Evolutionary conservation across 2,888 invertebrate species (phyloP).

Genomic region (Drosophila limbata): DNA sequence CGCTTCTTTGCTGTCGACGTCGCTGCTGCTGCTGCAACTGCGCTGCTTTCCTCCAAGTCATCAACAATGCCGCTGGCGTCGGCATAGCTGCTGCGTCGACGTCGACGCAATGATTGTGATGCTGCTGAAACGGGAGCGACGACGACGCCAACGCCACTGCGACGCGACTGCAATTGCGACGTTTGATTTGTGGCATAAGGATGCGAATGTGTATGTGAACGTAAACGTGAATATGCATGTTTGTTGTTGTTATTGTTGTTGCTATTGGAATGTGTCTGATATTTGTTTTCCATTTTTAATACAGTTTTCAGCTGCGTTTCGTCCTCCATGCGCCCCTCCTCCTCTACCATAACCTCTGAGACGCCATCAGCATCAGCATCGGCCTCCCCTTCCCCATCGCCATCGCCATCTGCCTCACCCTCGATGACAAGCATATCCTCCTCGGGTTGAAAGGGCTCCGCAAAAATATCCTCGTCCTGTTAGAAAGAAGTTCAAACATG

Average conservation of each 20-base stretch:
- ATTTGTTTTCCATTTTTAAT: constrained; percentile 40
- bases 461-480: constrained; percentile 63
- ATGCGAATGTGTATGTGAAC: constrained; percentile 14
- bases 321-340: constrained; percentile 12
- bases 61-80: constrained; percentile 3
- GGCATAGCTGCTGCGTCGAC: constrained; percentile 24
- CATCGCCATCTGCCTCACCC: constrained; percentile 18
- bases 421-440: constrained; percentile 51
- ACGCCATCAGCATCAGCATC: constrained; percentile 1
- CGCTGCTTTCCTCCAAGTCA: constrained; percentile 10
- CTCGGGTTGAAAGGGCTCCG: constrained; percentile 37
- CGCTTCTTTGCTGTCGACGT: constrained; percentile 24
- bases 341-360: constrained; percentile 4
- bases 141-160: constrained; percentile 16
- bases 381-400: background rate
- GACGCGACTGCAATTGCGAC: constrained; percentile 19
- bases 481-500: background rate
- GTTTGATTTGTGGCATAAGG: constrained; percentile 32
- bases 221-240: constrained; percentile 4
- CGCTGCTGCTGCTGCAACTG: background rate
- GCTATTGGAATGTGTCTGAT: constrained; percentile 24
- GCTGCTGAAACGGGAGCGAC: constrained; percentile 4
- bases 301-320: constrained; percentile 21
- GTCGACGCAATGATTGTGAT: constrained; percentile 15
- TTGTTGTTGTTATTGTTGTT: background rate